Evolutionary conservation across 2,888 invertebrate genomes (phyloP), one percentile per base, ranked within the genome.

Genomic region (Cataglyphis rosenhaueri): DNA sequence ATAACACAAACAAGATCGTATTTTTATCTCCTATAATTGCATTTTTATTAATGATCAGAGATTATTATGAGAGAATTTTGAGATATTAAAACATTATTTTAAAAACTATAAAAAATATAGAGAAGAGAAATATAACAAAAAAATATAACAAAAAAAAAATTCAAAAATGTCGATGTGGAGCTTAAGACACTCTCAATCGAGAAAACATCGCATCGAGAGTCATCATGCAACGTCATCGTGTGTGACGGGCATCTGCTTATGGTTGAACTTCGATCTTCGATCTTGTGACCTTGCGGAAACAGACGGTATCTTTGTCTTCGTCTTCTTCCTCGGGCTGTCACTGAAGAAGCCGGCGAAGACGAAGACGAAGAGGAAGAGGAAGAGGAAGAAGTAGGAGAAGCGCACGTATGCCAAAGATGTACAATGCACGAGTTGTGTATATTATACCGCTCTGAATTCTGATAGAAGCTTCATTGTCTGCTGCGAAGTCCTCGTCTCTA

Each of bases 221-320:
- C 21, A 59, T 79, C 70, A 25, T 79, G 78, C 70, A 59, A 44
- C 59, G 44, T 79, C 78, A 79, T 79, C 12, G 32, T 68, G 35
- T 44, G 32, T 57, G 76, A 66, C 65, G 55, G 44, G n/a, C n/a
- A 66, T 41, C 68, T 59, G 68, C 44, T 41, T 32, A 57, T n/a
- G 25, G 44, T 70, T 68, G 78, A 79, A 79, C 68, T 79, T 70
- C 59, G 68, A 68, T 59, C 64, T 55, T 1, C 55, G 70, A 70
- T 79, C 78, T 59, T 32, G 68, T 79, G 78, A 79, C 78, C 78
- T 79, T 70, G 70, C 78, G 78, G 59, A 79, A 79, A 79, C 68
- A 79, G 78, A 79, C 35, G 35, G 68, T 21, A 55, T n/a, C 70
- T 79, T 79, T 79, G 70, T 79, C 59, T 68, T 66, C 32, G 29